These are phyloP conservation scores for Brachionichthys hirsutus DNA, from an alignment of 2,113 vertebrate genomes.

Conservation along the genomic window DNA sequence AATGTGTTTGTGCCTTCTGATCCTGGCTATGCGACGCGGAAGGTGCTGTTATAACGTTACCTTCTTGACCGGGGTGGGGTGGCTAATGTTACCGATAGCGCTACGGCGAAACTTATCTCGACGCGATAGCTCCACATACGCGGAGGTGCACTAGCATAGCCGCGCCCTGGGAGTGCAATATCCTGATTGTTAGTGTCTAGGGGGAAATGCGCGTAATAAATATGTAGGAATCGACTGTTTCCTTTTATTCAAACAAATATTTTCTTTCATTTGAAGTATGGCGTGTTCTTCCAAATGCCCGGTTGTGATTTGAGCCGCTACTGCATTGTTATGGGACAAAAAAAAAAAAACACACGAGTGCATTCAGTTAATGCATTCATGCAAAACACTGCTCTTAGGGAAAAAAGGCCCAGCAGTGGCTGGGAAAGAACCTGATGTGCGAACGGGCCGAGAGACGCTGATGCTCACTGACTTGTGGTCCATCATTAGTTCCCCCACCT, in stretches of 20 bases:
- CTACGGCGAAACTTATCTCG: slow-evolving; percentile 65
- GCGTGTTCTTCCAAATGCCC: slow-evolving; percentile 16
- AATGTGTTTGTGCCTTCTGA: neutral
- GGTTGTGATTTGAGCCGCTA: slow-evolving; percentile 31
- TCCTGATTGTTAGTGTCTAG: neutral
- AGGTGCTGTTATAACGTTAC: slow-evolving; percentile 10
- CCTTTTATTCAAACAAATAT: too few species aligned
- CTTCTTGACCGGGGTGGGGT: slow-evolving; percentile 56
- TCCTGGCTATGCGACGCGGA: neutral
- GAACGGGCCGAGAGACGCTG: too few species aligned
- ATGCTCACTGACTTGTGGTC: too few species aligned
- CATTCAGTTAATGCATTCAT: too few species aligned
- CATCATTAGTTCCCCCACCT: too few species aligned
- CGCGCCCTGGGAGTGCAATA: slow-evolving; percentile 67
- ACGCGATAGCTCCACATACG: slow-evolving; percentile 42
- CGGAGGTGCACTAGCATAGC: slow-evolving; percentile 56
- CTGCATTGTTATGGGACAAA: slow-evolving; percentile 10
- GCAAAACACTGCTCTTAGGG: too few species aligned
- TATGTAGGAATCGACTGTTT: neutral
- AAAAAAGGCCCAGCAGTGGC: too few species aligned
- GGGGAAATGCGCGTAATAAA: neutral
- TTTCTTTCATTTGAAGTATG: neutral
- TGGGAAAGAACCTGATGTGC: too few species aligned
- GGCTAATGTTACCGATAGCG: slow-evolving; percentile 34
- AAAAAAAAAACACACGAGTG: too few species aligned